Percentiles rank a stretch among this genome's conserved stretches.
Evolutionary conservation across 1,140 invertebrate species (phyloP).

Genomic region (Ganaspis sp.): DNA sequence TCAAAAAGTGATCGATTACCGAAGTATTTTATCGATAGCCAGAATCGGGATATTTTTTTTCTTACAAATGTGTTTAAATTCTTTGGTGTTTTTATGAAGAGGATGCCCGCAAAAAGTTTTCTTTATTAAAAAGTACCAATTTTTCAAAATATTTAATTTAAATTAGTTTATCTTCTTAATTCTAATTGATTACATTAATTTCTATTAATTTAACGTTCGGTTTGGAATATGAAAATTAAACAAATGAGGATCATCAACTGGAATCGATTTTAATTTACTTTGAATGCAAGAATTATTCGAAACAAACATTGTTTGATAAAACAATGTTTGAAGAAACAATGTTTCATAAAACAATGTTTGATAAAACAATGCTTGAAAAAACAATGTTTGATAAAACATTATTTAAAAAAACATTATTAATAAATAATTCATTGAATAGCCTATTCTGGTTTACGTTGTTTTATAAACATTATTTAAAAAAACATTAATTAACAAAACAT

Average conservation of each 20-base stretch:
- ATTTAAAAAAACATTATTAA: too few relatives aligned
- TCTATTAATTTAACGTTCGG: neutral
- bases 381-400: too few relatives aligned
- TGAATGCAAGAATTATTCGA: too few relatives aligned
- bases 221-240: neutral
- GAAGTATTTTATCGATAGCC: neutral
- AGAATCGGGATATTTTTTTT: neutral
- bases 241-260: neutral
- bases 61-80: neutral
- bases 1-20: neutral
- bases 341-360: too few relatives aligned
- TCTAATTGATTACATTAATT: too few relatives aligned
- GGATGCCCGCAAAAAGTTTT: conserved; percentile 45
- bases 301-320: too few relatives aligned
- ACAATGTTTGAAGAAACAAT: too few relatives aligned
- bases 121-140: neutral
- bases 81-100: conserved; percentile 49
- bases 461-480: too few relatives aligned
- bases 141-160: neutral
- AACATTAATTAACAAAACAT: too few relatives aligned
- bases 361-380: too few relatives aligned
- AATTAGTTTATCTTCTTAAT: neutral
- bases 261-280: neutral
- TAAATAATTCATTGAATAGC: too few relatives aligned
- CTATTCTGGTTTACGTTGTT: too few relatives aligned